A percentile compares a stretch with the other conserved stretches of the same genome.
These are phyloP conservation scores for Formica exsecta DNA, from an alignment of 1,140 invertebrate genomes.

Conservation along the genomic window DNA sequence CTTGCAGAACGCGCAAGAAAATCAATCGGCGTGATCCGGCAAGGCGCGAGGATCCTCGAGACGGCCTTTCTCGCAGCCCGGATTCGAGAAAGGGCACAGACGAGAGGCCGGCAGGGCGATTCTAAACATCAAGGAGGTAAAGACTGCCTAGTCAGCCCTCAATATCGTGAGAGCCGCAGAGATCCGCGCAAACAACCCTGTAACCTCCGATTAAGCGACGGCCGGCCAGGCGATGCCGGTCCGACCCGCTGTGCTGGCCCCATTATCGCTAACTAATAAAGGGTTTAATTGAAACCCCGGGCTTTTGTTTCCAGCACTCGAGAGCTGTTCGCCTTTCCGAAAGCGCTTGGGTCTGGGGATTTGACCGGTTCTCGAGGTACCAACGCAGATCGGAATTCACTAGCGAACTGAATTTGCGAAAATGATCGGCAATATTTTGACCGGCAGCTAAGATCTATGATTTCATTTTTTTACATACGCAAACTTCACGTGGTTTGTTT, in stretches of 20 bases:
- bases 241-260: slow-evolving; percentile 75
- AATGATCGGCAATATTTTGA: neutral
- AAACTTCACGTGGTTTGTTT: neutral
- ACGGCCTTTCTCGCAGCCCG: slow-evolving; percentile 11
- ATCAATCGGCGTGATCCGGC: slow-evolving; percentile 83
- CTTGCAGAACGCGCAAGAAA: slow-evolving; percentile 79
- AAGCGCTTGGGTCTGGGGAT: slow-evolving; percentile 41
- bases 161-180: slow-evolving; percentile 84
- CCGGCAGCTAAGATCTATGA: neutral
- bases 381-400: slow-evolving; percentile 23
- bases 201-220: slow-evolving; percentile 83
- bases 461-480: neutral
- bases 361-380: slow-evolving; percentile 59
- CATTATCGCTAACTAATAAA: slow-evolving; percentile 86
- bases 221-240: slow-evolving; percentile 75
- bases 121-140: slow-evolving; percentile 68
- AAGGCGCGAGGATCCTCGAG: slow-evolving; percentile 40
- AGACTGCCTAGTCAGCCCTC: slow-evolving; percentile 85
- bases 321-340: slow-evolving; percentile 66
- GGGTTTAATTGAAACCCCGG: slow-evolving; percentile 85
- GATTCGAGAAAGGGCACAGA: slow-evolving; percentile 35
- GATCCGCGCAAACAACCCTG: slow-evolving; percentile 84
- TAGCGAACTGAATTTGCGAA: slow-evolving; percentile 20
- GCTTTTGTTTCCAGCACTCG: slow-evolving; percentile 81
- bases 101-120: slow-evolving; percentile 42